These are phyloP conservation scores for Apoda limacodes DNA, from an alignment of 2,888 invertebrate genomes.

Conservation along the genomic window DNA sequence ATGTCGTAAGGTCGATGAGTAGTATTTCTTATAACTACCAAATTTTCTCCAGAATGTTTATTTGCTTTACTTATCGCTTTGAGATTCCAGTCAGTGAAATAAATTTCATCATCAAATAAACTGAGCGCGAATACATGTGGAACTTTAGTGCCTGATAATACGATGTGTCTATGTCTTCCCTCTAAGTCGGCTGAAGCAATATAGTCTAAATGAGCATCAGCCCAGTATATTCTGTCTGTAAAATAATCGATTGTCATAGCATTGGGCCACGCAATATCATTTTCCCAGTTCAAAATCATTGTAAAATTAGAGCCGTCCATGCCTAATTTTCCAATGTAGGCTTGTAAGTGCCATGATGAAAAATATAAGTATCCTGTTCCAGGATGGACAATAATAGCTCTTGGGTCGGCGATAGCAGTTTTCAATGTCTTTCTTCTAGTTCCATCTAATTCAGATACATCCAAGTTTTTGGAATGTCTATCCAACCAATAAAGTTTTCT, in stretches of 20 bases:
- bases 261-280: conserved; percentile 98
- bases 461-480: conserved; percentile 92
- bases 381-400: conserved; percentile 95
- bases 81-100: conserved; percentile 99
- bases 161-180: conserved; percentile 87
- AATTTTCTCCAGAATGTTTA: conserved; percentile 87
- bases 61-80: conserved; percentile 92
- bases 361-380: conserved; percentile 94
- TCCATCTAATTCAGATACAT: conserved; percentile 95
- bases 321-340: conserved; percentile 96
- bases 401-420: conserved; percentile 90
- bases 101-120: conserved; percentile 92
- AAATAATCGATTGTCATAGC: conserved; percentile 97
- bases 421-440: conserved; percentile 90
- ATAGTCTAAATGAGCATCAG: conserved; percentile 98
- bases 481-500: conserved; percentile 98
- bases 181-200: conserved; percentile 95
- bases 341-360: conserved; percentile 95
- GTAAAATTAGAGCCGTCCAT: conserved; percentile 96
- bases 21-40: conserved; percentile 84
- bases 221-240: conserved; percentile 95
- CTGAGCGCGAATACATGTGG: conserved; percentile 97
- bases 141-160: conserved; percentile 81
- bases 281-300: conserved; percentile 89
- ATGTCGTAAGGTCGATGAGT: conserved; percentile 96